Evolutionary conservation across 2,113 vertebrate genomes (phyloP).

Genomic region (Ophthalmolycus amberensis): DNA sequence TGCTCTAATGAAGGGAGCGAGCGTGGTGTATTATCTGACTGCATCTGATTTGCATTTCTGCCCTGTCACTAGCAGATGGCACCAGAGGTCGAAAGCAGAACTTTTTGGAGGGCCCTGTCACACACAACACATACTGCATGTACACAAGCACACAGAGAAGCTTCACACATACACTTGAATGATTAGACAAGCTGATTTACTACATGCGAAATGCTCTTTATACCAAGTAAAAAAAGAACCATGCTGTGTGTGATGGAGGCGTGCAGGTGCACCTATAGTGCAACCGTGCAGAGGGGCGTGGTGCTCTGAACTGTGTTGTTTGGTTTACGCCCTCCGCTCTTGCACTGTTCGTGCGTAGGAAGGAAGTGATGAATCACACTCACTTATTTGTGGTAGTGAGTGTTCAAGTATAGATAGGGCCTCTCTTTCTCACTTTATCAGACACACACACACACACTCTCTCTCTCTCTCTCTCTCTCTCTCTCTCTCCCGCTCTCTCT

Average conservation of each 20-base stretch:
- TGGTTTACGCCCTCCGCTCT: constrained; percentile 64
- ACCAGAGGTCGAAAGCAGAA: constrained; percentile 79
- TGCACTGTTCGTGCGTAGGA: constrained; percentile 71
- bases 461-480: neutral
- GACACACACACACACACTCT: neutral
- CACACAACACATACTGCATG: constrained; percentile 16
- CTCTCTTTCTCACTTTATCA: constrained; percentile 18
- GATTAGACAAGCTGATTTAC: neutral
- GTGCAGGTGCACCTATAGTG: constrained; percentile 11
- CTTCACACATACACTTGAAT: neutral
- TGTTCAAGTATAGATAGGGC: constrained; percentile 64
- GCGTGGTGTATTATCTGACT: constrained; percentile 71
- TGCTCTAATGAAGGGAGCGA: constrained; percentile 78
- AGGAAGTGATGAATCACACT: constrained; percentile 81
- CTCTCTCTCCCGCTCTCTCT: constrained; percentile 33
- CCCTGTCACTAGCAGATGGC: constrained; percentile 84
- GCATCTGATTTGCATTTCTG: constrained; percentile 83
- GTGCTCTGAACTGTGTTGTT: constrained; percentile 48
- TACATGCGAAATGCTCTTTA: neutral
- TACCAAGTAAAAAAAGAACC: neutral
- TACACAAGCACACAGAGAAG: constrained; percentile 7
- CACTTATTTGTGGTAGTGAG: constrained; percentile 75
- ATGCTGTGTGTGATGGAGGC: neutral
- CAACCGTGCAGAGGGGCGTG: constrained; percentile 30
- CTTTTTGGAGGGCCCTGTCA: constrained; percentile 39